These are phyloP conservation scores for Acleris sparsana DNA, from an alignment of 2,888 invertebrate species.

Conservation along the genomic window DNA sequence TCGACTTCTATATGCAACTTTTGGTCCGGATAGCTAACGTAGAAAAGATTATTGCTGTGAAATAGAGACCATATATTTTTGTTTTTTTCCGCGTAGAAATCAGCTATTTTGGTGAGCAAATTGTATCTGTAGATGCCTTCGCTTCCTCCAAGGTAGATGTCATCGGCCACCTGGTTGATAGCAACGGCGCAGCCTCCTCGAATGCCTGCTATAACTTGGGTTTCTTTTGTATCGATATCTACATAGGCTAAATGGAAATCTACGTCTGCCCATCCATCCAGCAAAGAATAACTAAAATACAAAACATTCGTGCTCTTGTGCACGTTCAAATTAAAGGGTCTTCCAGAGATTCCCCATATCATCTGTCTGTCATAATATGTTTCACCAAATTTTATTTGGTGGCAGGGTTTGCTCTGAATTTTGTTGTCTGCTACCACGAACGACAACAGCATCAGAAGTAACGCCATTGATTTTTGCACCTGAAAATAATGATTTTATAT, in stretches of 20 bases:
- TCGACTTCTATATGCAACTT: slow-evolving; percentile 59
- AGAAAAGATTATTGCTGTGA: slow-evolving; percentile 60
- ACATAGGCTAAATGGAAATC: slow-evolving; percentile 62
- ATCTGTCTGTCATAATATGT: slow-evolving; percentile 58
- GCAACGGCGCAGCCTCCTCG: slow-evolving; percentile 63
- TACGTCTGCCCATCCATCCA: slow-evolving; percentile 55
- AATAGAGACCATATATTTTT: slow-evolving; percentile 65
- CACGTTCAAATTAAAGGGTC: slow-evolving; percentile 59
- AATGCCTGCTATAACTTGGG: slow-evolving; percentile 57
- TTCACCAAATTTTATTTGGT: slow-evolving; percentile 54
- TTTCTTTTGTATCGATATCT: slow-evolving; percentile 55
- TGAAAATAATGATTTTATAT: slow-evolving; percentile 1
- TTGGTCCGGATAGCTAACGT: slow-evolving; percentile 67
- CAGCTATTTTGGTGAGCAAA: slow-evolving; percentile 58
- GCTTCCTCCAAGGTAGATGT: slow-evolving; percentile 64
- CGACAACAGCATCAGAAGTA: neutral
- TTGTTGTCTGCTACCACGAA: slow-evolving; percentile 7
- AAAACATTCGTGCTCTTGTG: slow-evolving; percentile 58
- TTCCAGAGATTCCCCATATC: slow-evolving; percentile 52
- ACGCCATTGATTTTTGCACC: neutral
- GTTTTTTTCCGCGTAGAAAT: slow-evolving; percentile 59
- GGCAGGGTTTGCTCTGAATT: slow-evolving; percentile 49
- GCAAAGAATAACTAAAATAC: slow-evolving; percentile 60
- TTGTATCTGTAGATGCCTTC: slow-evolving; percentile 69
- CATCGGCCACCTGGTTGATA: slow-evolving; percentile 58